These are phyloP conservation scores for Donacobius atricapilla DNA, from an alignment of 2,113 vertebrate genomes.

Conservation along the genomic window DNA sequence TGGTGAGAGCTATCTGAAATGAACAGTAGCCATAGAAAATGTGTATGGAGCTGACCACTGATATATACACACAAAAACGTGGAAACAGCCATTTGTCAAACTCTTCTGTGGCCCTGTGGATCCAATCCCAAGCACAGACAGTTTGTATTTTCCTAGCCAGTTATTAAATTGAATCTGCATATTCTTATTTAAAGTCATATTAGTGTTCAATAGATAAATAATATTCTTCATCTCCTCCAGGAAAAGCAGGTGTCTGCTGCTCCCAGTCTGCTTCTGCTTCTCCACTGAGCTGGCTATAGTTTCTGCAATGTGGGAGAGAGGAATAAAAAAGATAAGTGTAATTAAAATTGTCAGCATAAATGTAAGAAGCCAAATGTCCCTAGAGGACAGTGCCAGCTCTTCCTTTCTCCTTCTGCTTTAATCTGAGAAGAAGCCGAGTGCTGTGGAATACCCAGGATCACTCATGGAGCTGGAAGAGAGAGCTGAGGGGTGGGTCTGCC, in stretches of 20 bases:
- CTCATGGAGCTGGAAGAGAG: not conserved
- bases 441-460: not conserved
- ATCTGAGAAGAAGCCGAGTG: not conserved
- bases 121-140: slow-evolving; percentile 56
- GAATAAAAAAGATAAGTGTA: not conserved
- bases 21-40: slow-evolving; percentile 18
- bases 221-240: not conserved
- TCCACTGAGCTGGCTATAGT: accelerated
- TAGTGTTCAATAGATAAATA: not conserved
- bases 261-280: not conserved
- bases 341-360: not conserved
- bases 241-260: not conserved
- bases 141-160: slow-evolving; percentile 30
- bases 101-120: slow-evolving; percentile 22
- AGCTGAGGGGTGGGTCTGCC: not conserved
- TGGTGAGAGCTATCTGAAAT: slow-evolving; percentile 54
- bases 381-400: not conserved
- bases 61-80: not conserved
- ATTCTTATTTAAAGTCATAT: not conserved
- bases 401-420: not conserved
- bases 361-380: not conserved
- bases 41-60: slow-evolving; percentile 3
- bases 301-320: not conserved
- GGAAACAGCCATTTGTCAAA: slow-evolving; percentile 47
- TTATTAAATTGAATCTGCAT: slow-evolving; percentile 29